Conservation (phyloP, 2,888 invertebrate genomes). For the Eueremaeus valkanovi region DNA sequence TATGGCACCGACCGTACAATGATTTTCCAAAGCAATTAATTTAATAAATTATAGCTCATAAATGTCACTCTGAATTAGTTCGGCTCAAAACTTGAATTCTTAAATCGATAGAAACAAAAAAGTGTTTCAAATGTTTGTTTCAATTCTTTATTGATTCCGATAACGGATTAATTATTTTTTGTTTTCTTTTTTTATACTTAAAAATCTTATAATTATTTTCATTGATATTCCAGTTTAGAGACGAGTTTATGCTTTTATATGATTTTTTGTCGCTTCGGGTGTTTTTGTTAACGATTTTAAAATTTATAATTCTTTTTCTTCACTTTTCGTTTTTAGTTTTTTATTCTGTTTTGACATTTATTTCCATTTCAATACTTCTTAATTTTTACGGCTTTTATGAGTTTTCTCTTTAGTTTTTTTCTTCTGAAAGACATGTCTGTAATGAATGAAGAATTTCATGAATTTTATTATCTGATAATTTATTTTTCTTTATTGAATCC, state of each 20-base stretch:
- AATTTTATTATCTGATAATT: conserved; percentile 16
- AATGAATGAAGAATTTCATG: conserved; percentile 1
- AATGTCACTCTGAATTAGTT: conserved; percentile 17
- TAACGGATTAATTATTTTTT: neutral
- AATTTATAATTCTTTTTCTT: neutral
- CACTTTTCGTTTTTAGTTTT: neutral
- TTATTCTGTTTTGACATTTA: neutral
- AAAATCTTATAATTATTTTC: neutral
- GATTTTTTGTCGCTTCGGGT: neutral
- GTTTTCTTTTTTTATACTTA: neutral
- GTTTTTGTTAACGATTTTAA: conserved; percentile 6
- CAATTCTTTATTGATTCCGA: neutral
- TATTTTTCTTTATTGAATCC: neutral
- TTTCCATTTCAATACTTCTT: neutral
- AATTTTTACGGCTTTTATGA: neutral
- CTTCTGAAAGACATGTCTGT: neutral
- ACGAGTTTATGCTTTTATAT: no score
- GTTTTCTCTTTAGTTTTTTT: no score
- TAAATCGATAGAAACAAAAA: neutral
- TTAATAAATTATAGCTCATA: neutral
- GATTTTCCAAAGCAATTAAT: conserved; percentile 5
- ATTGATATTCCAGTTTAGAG: neutral
- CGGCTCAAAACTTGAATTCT: neutral
- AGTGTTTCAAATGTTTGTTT: neutral
- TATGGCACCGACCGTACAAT: neutral